phyloP scores from a whole-genome alignment of 2,888 invertebrate species.

The Philonicus albiceps region DNA sequence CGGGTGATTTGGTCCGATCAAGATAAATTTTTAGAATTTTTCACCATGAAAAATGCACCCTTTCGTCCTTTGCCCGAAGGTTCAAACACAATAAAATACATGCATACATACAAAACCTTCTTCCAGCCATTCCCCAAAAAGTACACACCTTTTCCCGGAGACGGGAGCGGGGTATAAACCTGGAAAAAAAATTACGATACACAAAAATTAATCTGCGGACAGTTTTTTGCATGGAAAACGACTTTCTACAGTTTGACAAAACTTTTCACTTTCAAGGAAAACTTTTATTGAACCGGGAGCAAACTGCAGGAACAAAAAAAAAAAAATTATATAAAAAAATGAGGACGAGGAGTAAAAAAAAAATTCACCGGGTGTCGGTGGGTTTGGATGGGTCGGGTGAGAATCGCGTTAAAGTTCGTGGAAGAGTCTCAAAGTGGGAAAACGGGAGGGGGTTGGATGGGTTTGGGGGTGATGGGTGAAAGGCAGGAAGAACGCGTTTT shows the following conservation, averaged over 20 bases:
- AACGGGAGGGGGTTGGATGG: neutral
- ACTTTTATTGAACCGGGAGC: slow-evolving; percentile 43
- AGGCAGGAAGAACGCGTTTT: slow-evolving; percentile 19
- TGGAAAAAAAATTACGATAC: neutral
- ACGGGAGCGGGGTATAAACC: neutral
- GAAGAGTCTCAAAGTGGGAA: neutral
- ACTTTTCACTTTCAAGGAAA: slow-evolving; percentile 55
- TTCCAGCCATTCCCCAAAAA: neutral
- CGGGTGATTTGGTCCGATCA: neutral
- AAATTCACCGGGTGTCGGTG: neutral
- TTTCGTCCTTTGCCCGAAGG: neutral
- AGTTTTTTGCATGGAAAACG: slow-evolving; percentile 28
- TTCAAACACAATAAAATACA: neutral
- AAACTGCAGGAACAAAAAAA: neutral
- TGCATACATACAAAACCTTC: neutral
- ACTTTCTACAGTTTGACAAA: slow-evolving; percentile 51
- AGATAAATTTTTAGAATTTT: neutral
- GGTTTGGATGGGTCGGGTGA: neutral
- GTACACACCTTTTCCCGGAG: neutral
- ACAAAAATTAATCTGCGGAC: slow-evolving; percentile 33
- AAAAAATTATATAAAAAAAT: neutral
- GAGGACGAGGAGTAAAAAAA: neutral
- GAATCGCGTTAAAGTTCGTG: neutral
- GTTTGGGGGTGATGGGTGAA: neutral
- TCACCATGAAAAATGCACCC: neutral